Base-by-base conservation (phyloP, 2,888 invertebrate genomes). In the Conops quadrifasciatus region DNA sequence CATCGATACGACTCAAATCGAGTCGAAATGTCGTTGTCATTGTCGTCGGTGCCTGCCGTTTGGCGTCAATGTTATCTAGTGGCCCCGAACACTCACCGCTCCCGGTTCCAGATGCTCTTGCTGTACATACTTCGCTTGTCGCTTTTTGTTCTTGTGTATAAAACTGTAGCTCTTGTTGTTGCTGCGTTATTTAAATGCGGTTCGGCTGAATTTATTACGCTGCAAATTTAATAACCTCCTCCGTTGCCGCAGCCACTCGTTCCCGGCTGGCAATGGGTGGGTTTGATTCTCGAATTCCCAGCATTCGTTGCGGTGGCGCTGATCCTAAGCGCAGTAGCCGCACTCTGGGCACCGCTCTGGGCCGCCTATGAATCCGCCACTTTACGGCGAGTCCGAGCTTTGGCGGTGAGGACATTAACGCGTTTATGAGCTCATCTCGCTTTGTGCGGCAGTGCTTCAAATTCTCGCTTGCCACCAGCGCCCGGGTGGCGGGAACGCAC, bases 121-220 rank as follows among this genome's bases (percentile, higher is more conserved):
- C n/a, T n/a, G n/a, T n/a, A n/a, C n/a, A n/a, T n/a, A n/a, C 16
- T 21, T 28, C 65, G 26, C 28, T 9, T 15, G 13, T 24, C 9
- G 60, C 53, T 53, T n/a, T 53, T 21, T 21, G 36, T 36, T 36
- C 36, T 36, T 36, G 9, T 26, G 58, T 24, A 36, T 36, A 36
- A 36, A 36, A 36, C 9, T 28, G 58, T n/a, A n/a, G n/a, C n/a
- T n/a, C n/a, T 16, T 45, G 45, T 45, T 45, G 45, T 19, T 47
- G 30, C 4, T 26, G 65, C 59, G 47, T 45, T 59, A 68, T 62
- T 68, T 68, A 68, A 68, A 68, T 68, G 62, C 68, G 49, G 36
- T 60, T 68, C 62, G 49, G 53, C 24, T 53, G 62, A 68, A 68
- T 68, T 68, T 68, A 68, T 68, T 60, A 62, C 68, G 11, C 62